Evolutionary conservation across 2,797 vertebrate genomes (phyloP).

Genomic region (Rhinophrynus dorsalis): DNA sequence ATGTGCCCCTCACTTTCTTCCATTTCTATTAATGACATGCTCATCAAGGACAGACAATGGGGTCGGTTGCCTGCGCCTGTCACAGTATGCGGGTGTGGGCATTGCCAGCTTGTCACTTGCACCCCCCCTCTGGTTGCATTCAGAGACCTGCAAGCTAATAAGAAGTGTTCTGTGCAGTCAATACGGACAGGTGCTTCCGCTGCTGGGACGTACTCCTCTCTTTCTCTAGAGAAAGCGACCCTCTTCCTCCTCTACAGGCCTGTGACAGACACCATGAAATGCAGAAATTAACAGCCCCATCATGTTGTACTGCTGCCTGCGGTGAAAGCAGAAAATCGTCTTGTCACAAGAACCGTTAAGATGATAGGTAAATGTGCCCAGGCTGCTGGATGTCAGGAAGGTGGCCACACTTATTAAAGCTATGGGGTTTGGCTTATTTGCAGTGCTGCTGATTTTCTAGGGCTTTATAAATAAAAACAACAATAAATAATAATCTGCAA

Average conservation of each 20-base stretch:
- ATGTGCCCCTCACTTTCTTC: conserved; percentile 85
- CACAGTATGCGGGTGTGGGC: conserved; percentile 78
- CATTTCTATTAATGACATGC: conserved; percentile 93
- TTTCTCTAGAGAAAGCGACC: conserved; percentile 69
- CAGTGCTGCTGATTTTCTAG: no score
- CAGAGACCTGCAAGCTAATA: conserved; percentile 84
- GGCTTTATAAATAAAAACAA: no score
- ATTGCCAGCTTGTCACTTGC: conserved; percentile 84
- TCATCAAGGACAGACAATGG: conserved; percentile 89
- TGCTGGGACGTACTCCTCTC: conserved; percentile 81
- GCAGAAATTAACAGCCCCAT: conserved; percentile 88
- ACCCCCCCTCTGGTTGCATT: conserved; percentile 74
- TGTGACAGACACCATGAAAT: conserved; percentile 85
- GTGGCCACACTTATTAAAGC: neutral
- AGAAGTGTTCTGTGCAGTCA: conserved; percentile 81
- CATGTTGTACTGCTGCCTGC: conserved; percentile 81
- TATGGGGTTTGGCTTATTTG: no score
- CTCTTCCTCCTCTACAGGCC: conserved; percentile 64
- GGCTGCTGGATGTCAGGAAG: neutral
- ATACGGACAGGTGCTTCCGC: conserved; percentile 85
- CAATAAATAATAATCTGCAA: no score
- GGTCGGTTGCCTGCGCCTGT: conserved; percentile 84
- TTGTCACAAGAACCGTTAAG: conserved; percentile 84
- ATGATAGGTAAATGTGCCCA: conserved; percentile 74
- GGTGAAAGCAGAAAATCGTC: conserved; percentile 89